Evolutionary conservation across 2,113 vertebrate genomes (phyloP).

Genomic region (Ornithorhynchus anatinus): DNA sequence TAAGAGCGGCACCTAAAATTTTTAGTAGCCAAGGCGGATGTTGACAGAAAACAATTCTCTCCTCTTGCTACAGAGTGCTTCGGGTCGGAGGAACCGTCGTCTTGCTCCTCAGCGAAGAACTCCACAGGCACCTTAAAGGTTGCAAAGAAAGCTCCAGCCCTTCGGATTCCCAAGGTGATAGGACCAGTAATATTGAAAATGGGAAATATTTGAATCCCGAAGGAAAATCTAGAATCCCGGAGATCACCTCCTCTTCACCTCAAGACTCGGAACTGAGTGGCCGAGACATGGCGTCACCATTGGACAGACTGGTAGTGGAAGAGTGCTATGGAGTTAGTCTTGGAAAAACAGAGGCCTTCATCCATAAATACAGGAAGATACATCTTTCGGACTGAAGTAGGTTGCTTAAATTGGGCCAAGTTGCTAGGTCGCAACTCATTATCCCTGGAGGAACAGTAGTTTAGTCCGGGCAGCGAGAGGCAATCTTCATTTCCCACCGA

Average conservation of each 20-base stretch:
- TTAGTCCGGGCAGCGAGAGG: no score
- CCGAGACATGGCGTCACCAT: not conserved
- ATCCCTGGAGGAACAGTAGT: not conserved
- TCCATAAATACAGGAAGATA: slow-evolving; percentile 83
- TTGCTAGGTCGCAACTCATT: not conserved
- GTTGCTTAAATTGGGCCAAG: not conserved
- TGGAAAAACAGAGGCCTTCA: slow-evolving; percentile 84
- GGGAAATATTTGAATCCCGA: not conserved
- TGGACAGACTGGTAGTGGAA: slow-evolving; percentile 69
- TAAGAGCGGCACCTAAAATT: slow-evolving; percentile 3
- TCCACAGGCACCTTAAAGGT: slow-evolving; percentile 58
- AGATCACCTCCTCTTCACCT: not conserved
- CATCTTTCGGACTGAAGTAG: not conserved
- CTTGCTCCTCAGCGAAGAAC: slow-evolving; percentile 82
- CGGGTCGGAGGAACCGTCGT: slow-evolving; percentile 76
- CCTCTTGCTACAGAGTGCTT: slow-evolving; percentile 76
- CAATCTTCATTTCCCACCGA: no score
- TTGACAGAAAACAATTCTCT: not conserved
- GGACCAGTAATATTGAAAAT: rapidly evolving
- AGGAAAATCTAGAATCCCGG: not conserved
- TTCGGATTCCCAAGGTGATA: not conserved
- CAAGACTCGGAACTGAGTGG: not conserved
- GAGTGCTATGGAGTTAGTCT: slow-evolving; percentile 78
- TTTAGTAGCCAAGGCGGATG: slow-evolving; percentile 13
- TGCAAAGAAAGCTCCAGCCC: not conserved